Evolutionary conservation across 2,797 vertebrate species (phyloP), one percentile per base, ranked within the genome.

Genomic region (Clarias fuscus): DNA sequence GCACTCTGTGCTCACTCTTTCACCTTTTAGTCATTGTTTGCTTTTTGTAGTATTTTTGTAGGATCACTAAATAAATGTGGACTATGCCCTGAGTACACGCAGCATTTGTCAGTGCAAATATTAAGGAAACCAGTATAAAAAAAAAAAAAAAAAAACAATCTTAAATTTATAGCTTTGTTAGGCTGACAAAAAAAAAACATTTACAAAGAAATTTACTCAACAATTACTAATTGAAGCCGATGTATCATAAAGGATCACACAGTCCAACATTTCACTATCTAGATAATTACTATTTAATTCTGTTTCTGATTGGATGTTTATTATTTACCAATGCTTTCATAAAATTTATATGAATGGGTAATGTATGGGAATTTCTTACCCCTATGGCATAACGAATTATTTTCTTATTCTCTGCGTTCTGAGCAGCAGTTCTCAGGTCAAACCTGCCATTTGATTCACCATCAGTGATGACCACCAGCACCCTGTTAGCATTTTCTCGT

Each of bases 381-480:
- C 95, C 95, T 40, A 96, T 93, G 18, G 94, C 91, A 86, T 94
- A 95, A 67, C 94, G 91, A 86, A 89, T 84, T 22, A 96, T 95
- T 0, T 89, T 87, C 85, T 91, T 65, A 0, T 0, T 0, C 0
- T 91, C 2, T 43, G 94, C 94, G 24, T 0, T 3, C 0, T 0
- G 0, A 4, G 5, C 61, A 84, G 88, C 89, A 0, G 0, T 0
- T 2, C 0, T 0, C 37, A 95, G 85, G 0, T 0, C 0, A 0
- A 0, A 0, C 0, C 0, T 0, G 59, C 89, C 91, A 1, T 62
- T 0, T 15, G 94, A 95, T 65, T 1, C 0, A 89, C 95, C 95
- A 85, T 96, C 95, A 24, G 95, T 95, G 20, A 96, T 93, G 27
- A 96, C 93, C 5, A 96, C 89, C 79, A 96, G 80, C 30, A 95